phyloP scores from a whole-genome alignment of 2,113 vertebrate species.

The Leptodactylus fuscus region DNA sequence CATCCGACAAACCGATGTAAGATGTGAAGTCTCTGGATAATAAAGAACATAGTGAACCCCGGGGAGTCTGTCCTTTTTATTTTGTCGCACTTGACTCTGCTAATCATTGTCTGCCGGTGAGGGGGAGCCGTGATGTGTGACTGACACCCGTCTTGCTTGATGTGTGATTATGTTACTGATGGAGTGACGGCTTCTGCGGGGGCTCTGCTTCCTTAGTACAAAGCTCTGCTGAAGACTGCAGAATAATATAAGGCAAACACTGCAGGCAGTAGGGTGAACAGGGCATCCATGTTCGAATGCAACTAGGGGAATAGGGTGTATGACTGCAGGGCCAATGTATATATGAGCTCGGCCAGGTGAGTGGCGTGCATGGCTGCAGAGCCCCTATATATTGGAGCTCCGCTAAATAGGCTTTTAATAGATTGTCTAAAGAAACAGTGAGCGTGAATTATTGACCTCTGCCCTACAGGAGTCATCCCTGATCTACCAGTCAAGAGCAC shows the following conservation, averaged over 20 bases:
- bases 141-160: slow-evolving; percentile 49
- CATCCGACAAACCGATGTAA: not conserved
- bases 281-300: not conserved
- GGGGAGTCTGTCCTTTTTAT: slow-evolving; percentile 37
- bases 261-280: not conserved
- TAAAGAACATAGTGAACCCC: slow-evolving; percentile 32
- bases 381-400: not conserved
- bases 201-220: slow-evolving; percentile 9
- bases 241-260: not conserved
- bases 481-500: too few species aligned
- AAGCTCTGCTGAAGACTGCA: slow-evolving; percentile 10
- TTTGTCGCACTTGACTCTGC: slow-evolving; percentile 43
- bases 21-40: slow-evolving; percentile 26
- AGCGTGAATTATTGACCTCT: not conserved
- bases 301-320: not conserved
- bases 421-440: too few species aligned
- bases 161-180: slow-evolving; percentile 57
- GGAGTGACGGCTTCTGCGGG: slow-evolving; percentile 42
- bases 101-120: slow-evolving; percentile 38
- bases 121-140: slow-evolving; percentile 45
- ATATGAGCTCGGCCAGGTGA: not conserved
- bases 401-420: too few species aligned
- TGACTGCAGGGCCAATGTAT: not conserved
- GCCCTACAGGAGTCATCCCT: too few species aligned
- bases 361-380: not conserved